Evolutionary conservation across 2,888 invertebrate genomes (phyloP).

Genomic region (Julus scanicus): DNA sequence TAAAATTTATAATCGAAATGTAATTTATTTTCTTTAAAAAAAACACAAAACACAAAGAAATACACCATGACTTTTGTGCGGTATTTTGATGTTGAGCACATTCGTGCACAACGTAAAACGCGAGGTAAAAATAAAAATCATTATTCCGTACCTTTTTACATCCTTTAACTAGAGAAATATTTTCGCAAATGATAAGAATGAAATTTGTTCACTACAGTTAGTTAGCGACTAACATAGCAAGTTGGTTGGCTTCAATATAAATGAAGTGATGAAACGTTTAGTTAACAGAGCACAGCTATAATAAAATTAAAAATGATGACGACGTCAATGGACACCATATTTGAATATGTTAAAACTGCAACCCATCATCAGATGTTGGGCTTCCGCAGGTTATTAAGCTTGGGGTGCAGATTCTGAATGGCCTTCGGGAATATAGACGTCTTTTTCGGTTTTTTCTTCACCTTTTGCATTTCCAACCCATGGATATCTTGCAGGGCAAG

Average conservation of each 20-base stretch:
- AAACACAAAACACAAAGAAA: neutral
- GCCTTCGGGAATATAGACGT: slow-evolving; percentile 80
- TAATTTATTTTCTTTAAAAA: slow-evolving; percentile 34
- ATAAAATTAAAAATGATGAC: slow-evolving; percentile 31
- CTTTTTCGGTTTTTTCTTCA: slow-evolving; percentile 80
- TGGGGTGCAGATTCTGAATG: neutral
- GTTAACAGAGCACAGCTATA: slow-evolving; percentile 24
- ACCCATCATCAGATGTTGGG: neutral
- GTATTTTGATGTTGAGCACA: neutral
- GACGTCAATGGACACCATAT: neutral
- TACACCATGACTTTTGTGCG: neutral
- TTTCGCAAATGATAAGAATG: neutral
- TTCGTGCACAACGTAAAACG: neutral
- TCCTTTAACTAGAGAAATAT: neutral
- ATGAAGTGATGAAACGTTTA: neutral
- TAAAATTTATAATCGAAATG: neutral
- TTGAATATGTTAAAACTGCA: slow-evolving; percentile 12
- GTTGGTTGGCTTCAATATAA: slow-evolving; percentile 14
- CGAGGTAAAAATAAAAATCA: neutral
- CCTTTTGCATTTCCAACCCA: slow-evolving; percentile 90
- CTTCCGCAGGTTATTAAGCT: neutral
- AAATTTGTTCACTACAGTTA: neutral
- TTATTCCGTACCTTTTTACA: neutral
- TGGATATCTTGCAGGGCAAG: slow-evolving; percentile 86
- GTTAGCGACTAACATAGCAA: slow-evolving; percentile 27